A percentile compares a stretch with the other conserved stretches of the same genome.
Conservation (phyloP, 1,140 invertebrate species). For the Drosophila arawakana region DNA sequence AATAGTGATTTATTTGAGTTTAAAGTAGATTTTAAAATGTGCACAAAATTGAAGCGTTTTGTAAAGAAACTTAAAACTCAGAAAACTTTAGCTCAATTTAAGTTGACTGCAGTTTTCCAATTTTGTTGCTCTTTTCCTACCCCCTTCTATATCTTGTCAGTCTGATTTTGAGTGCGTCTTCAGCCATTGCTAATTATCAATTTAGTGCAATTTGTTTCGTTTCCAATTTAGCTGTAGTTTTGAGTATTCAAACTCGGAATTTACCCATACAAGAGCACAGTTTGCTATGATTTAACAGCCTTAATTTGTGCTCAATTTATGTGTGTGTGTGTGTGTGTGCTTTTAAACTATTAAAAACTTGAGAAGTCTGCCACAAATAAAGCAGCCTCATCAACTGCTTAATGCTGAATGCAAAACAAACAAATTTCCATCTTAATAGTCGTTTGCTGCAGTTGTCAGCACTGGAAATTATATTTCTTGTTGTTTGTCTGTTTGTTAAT, state of each 20-base stretch:
- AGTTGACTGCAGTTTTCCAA: no score
- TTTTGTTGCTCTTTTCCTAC: no score
- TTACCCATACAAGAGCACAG: conserved; percentile 24
- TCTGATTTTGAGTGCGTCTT: conserved; percentile 12
- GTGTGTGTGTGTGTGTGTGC: conserved; percentile 32
- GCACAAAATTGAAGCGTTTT: conserved; percentile 1
- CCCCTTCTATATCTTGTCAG: background rate
- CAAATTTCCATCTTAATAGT: conserved; percentile 36
- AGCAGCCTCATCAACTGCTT: conserved; percentile 61
- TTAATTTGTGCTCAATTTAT: conserved; percentile 66
- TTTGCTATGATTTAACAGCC: conserved; percentile 63
- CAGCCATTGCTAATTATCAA: conserved; percentile 72
- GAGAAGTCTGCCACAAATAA: conserved; percentile 64
- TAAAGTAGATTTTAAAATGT: conserved; percentile 32
- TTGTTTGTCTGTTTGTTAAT: conserved; percentile 70
- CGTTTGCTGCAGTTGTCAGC: conserved; percentile 33
- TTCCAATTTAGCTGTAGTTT: conserved; percentile 50
- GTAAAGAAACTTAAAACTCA: no score
- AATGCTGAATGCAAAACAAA: conserved; percentile 72
- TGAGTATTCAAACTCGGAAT: conserved; percentile 25
- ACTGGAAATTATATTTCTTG: conserved; percentile 26
- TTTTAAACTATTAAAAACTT: conserved; percentile 80
- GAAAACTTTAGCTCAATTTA: no score
- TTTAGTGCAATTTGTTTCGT: conserved; percentile 76
- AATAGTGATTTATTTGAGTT: conserved; percentile 37